Evolutionary conservation across 2,888 invertebrate genomes (phyloP), one percentile per base, ranked within the genome.

Genomic region (Alcis repandata): DNA sequence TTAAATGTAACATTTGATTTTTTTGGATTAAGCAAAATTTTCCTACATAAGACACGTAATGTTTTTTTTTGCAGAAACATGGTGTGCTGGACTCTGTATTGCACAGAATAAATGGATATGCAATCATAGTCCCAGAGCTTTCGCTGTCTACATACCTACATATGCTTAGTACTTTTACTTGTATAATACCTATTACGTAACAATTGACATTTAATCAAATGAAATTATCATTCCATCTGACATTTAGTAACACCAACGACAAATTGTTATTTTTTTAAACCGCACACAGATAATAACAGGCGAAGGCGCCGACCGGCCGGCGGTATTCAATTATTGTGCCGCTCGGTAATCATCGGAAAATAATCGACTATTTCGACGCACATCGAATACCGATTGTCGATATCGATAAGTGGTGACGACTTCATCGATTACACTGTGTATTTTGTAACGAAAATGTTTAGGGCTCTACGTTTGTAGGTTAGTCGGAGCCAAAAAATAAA

Each of bases 281-380:
- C 72, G 72, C 74, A 77, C 79, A 74, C 73, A 63, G 67, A 74
- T 87, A 87, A 88, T 88, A 79, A 86, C 79, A 85, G 87, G 71
- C 63, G 65, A 61, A 75, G 71, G 66, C 66, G 70, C 74, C 71
- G 72, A 38, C 57, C 71, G 65, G 68, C 73, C 74, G 72, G 68
- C 74, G 73, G 72, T 77, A 75, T 81, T 82, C 83, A 84, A 84
- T 83, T 83, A 82, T 68, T 63, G 33, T n/a, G 49, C 91, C 91
- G 93, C 86, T 82, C 88, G 87, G 84, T 90, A 89, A 92, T 92
- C 90, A 88, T 82, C 81, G 82, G 77, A 57, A 54, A 62, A 83
- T 88, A 90, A 89, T 88, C 86, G 86, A 83, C 85, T 87, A 91
- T 89, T 88, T 84, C 80, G 82, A 78, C 73, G 76, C 79, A 79